Conservation (phyloP, 2,113 vertebrate genomes). For the Clarias macrocephalus region DNA sequence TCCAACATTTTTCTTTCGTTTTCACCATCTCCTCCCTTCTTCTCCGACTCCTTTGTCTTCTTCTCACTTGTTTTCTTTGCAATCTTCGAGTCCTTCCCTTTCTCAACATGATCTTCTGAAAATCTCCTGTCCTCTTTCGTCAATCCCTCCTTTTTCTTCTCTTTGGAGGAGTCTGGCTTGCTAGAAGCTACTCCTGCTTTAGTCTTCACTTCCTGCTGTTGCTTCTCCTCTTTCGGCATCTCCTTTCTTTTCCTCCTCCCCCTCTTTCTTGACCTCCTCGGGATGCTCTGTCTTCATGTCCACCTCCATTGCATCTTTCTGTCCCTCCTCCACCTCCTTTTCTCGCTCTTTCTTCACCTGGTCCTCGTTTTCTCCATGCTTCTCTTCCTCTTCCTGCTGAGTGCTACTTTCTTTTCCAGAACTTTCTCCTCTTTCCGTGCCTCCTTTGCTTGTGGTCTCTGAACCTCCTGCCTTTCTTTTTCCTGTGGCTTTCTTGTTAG, state of each 20-base stretch:
- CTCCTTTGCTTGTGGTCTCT: conserved; percentile 83
- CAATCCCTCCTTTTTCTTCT: conserved; percentile 74
- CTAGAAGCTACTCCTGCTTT: conserved; percentile 63
- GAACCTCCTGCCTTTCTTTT: conserved; percentile 59
- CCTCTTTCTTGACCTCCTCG: background rate
- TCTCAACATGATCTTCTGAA: conserved; percentile 71
- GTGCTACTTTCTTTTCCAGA: conserved; percentile 96
- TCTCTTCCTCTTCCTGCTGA: conserved; percentile 90
- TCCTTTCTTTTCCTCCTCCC: conserved; percentile 61
- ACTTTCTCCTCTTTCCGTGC: conserved; percentile 93
- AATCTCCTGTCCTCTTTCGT: conserved; percentile 77
- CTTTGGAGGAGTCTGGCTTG: conserved; percentile 69
- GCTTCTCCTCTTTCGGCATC: no score
- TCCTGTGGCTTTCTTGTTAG: conserved; percentile 75
- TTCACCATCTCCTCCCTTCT: conserved; percentile 59
- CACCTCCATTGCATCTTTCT: conserved; percentile 55
- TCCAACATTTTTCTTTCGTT: conserved; percentile 41
- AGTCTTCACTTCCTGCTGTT: conserved; percentile 71
- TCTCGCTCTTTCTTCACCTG: conserved; percentile 34
- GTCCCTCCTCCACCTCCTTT: conserved; percentile 37
- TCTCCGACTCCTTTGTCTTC: conserved; percentile 64
- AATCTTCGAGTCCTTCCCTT: conserved; percentile 57
- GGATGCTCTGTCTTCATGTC: background rate
- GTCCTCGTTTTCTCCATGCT: background rate
- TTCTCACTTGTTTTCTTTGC: conserved; percentile 64